These are phyloP conservation scores for Verasper variegatus DNA, from an alignment of 2,113 vertebrate species.

Conservation along the genomic window DNA sequence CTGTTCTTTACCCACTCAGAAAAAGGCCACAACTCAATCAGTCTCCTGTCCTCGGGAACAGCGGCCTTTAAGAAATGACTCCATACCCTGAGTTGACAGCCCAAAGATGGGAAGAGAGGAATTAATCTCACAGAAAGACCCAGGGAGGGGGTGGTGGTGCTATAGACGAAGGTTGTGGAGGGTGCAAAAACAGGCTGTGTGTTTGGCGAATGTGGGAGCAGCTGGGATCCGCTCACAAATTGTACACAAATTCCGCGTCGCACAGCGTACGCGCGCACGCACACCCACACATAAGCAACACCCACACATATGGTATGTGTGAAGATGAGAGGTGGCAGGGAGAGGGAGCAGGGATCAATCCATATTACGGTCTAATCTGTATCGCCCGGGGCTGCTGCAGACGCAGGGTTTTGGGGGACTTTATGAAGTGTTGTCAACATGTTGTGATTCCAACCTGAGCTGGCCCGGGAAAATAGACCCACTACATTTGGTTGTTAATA, in stretches of 20 bases:
- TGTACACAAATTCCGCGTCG: conserved; percentile 63
- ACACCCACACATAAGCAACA: conserved; percentile 24
- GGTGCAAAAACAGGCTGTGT: conserved; percentile 35
- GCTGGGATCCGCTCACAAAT: conserved; percentile 42
- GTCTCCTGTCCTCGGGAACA: conserved; percentile 72
- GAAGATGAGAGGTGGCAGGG: conserved; percentile 34
- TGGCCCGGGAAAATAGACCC: conserved; percentile 34
- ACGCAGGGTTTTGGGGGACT: conserved; percentile 50
- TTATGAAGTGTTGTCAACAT: conserved; percentile 78
- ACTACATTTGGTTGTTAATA: conserved; percentile 63
- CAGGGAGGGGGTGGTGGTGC: neutral
- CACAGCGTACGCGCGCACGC: neutral
- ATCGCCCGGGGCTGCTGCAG: conserved; percentile 34
- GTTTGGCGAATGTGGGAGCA: conserved; percentile 35
- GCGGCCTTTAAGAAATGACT: conserved; percentile 77
- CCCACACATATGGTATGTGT: conserved; percentile 29
- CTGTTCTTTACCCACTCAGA: conserved; percentile 81
- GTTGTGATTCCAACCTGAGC: conserved; percentile 63
- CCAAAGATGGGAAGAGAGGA: conserved; percentile 65
- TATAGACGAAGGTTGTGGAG: conserved; percentile 30
- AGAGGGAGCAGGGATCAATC: conserved; percentile 59
- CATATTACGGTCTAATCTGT: conserved; percentile 63
- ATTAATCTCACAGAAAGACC: conserved; percentile 79
- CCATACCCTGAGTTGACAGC: conserved; percentile 72
- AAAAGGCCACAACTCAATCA: conserved; percentile 83